Evolutionary conservation across 30 jellyfish, hydroid and myxozoan species (phyloP).

Genomic region (Haliclystus octoradiatus): DNA sequence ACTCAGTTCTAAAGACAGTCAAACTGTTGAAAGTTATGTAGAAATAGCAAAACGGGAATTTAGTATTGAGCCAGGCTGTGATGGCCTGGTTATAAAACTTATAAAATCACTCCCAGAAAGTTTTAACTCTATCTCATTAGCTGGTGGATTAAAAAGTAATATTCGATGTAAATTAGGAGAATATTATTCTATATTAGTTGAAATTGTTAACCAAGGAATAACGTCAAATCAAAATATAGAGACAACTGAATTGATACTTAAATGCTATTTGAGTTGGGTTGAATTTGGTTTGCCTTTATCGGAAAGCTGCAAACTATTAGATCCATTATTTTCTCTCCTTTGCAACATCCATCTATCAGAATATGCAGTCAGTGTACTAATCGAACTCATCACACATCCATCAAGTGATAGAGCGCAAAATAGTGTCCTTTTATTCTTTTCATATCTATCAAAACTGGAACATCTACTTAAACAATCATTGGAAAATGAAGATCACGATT

Average conservation of each 20-base stretch:
- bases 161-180: conserved; percentile 22
- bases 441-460: conserved; percentile 35
- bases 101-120: conserved; percentile 45
- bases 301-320: conserved; percentile 30
- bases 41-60: not conserved
- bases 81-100: conserved; percentile 24
- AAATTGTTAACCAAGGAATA: conserved; percentile 14
- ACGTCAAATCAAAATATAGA: conserved; percentile 3
- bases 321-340: conserved; percentile 23
- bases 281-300: conserved; percentile 61
- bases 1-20: too few species aligned
- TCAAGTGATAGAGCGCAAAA: conserved; percentile 51
- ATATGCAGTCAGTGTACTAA: conserved; percentile 20
- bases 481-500: conserved; percentile 23
- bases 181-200: conserved; percentile 22
- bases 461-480: conserved; percentile 16
- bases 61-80: not conserved
- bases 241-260: conserved; percentile 11
- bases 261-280: conserved; percentile 54
- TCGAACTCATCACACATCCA: conserved; percentile 58
- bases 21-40: too few species aligned
- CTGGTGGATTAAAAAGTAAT: conserved; percentile 20
- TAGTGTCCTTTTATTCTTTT: conserved; percentile 34
- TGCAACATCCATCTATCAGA: conserved; percentile 17
- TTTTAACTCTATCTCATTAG: conserved; percentile 24